Evolutionary conservation across 2,888 invertebrate species (phyloP).

Genomic region (Drosophila birchii): DNA sequence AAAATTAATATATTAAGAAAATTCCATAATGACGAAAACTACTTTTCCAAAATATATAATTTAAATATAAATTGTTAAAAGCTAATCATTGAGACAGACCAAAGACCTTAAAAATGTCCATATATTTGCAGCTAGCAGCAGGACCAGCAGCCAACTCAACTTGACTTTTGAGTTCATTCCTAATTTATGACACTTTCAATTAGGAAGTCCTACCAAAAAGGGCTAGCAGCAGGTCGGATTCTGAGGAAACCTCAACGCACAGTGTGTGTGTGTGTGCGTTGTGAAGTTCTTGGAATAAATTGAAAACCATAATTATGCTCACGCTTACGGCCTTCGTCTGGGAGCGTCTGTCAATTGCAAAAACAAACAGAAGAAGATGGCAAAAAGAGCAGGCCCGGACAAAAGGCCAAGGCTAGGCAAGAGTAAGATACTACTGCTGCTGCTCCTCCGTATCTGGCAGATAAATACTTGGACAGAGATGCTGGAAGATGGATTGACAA

Average conservation of each 20-base stretch:
- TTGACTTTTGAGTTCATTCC: conserved; percentile 42
- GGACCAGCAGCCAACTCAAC: conserved; percentile 60
- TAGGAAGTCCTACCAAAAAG: conserved; percentile 40
- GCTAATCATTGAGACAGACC: neutral
- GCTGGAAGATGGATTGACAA: conserved; percentile 43
- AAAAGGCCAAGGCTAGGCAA: conserved; percentile 46
- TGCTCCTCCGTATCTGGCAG: conserved; percentile 8
- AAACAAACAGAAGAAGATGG: conserved; percentile 50
- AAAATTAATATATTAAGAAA: neutral
- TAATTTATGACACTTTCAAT: conserved; percentile 63
- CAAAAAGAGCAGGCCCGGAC: conserved; percentile 43
- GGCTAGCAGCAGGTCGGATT: conserved; percentile 51
- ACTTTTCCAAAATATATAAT: neutral
- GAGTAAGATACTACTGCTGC: conserved; percentile 5
- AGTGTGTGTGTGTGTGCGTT: conserved; percentile 48
- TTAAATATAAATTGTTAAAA: conserved; percentile 2
- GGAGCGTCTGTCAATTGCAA: conserved; percentile 63
- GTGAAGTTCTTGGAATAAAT: conserved; percentile 69
- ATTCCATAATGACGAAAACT: too few relatives aligned
- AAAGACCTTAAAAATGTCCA: conserved; percentile 12
- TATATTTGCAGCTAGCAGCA: conserved; percentile 28
- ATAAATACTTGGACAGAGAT: conserved; percentile 24
- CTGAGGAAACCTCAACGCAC: conserved; percentile 41
- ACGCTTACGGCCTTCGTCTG: conserved; percentile 62
- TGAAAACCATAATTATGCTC: conserved; percentile 76